Evolutionary conservation across 2,113 vertebrate species (phyloP).

Genomic region (Ciconia boyciana): DNA sequence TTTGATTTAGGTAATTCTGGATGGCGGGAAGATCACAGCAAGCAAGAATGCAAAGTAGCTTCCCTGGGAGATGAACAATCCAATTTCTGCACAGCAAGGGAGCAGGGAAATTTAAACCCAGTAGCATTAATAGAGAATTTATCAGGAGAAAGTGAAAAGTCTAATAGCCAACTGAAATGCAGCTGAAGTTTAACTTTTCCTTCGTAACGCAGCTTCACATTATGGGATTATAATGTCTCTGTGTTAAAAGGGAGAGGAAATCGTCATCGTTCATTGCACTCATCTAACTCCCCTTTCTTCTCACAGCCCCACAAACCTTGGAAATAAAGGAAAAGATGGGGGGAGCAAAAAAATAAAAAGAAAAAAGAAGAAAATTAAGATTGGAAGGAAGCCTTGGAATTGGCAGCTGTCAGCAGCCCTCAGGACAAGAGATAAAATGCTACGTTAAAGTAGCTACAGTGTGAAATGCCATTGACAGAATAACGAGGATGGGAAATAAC

Average conservation of each 20-base stretch:
- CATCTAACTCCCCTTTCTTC: neutral
- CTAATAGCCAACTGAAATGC: neutral
- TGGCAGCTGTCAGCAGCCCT: slow-evolving; percentile 43
- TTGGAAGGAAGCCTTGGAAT: slow-evolving; percentile 9
- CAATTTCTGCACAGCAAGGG: slow-evolving; percentile 3
- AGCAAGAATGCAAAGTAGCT: neutral
- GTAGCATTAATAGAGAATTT: neutral
- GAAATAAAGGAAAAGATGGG: neutral
- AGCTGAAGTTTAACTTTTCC: slow-evolving; percentile 8
- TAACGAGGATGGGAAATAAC: slow-evolving; percentile 38
- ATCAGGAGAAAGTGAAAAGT: neutral
- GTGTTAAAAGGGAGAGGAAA: neutral
- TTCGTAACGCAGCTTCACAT: neutral
- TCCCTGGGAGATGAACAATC: neutral
- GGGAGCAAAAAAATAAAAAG: neutral
- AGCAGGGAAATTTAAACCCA: neutral
- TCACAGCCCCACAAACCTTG: neutral
- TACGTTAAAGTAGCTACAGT: slow-evolving; percentile 40
- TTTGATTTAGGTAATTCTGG: slow-evolving; percentile 3
- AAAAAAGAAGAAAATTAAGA: neutral
- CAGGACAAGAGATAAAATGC: slow-evolving; percentile 60
- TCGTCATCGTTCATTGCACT: accelerated
- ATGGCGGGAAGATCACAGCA: neutral
- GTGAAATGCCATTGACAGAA: slow-evolving; percentile 60
- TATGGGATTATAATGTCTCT: neutral